Conservation (phyloP, 2,888 invertebrate species). For the Anthophora plumipes region DNA sequence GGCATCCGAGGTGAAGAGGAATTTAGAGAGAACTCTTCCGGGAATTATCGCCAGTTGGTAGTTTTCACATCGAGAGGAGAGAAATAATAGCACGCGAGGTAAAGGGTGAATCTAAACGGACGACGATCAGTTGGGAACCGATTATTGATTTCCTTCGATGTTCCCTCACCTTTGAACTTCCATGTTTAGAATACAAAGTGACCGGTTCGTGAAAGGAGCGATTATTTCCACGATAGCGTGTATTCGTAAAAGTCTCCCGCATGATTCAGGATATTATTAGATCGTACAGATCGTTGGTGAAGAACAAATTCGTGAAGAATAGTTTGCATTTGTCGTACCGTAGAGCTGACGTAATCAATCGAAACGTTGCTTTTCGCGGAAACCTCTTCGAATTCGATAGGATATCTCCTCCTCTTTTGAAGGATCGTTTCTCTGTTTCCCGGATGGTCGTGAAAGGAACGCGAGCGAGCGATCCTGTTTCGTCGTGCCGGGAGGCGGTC, state of each 20-base stretch:
- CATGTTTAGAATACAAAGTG: conserved; percentile 23
- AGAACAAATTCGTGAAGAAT: background rate
- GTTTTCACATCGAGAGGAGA: conserved; percentile 15
- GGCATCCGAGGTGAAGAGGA: background rate
- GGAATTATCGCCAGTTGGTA: background rate
- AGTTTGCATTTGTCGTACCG: background rate
- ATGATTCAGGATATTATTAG: conserved; percentile 12
- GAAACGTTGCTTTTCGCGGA: conserved; percentile 2
- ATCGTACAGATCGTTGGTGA: background rate
- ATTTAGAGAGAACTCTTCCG: conserved; percentile 7
- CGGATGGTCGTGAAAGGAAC: conserved; percentile 34
- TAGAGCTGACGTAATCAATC: conserved; percentile 49
- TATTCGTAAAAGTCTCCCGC: background rate
- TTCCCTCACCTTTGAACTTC: conserved; percentile 11
- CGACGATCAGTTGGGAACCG: conserved; percentile 10
- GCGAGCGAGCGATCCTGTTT: conserved; percentile 62
- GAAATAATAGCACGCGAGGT: conserved; percentile 2
- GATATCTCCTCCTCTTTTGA: conserved; percentile 37
- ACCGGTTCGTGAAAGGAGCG: background rate
- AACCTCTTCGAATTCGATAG: conserved; percentile 28
- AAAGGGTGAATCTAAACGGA: conserved; percentile 10
- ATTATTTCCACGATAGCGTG: conserved; percentile 11
- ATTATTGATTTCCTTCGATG: conserved; percentile 27
- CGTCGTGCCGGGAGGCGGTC: conserved; percentile 61
- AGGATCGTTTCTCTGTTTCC: conserved; percentile 54